Evolutionary conservation across 2,888 invertebrate genomes (phyloP).

Genomic region (Ashinkailepas kermadecensis): DNA sequence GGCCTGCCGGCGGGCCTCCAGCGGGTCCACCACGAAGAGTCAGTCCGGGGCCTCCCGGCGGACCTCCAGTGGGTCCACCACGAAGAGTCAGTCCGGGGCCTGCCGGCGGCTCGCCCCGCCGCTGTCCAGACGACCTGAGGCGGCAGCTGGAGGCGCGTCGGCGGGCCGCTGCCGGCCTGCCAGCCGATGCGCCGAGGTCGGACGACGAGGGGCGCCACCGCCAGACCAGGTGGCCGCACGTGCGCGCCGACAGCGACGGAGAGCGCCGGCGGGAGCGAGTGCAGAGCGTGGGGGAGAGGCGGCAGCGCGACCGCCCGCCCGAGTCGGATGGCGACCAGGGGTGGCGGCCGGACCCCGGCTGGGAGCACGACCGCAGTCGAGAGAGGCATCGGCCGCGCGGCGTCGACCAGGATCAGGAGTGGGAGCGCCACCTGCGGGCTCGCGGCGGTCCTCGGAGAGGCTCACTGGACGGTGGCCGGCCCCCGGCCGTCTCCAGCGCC

Average conservation of each 20-base stretch:
- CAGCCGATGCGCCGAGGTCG: neutral
- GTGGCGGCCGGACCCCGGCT: neutral
- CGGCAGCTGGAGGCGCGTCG: neutral
- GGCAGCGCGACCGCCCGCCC: neutral
- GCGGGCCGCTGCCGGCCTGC: neutral
- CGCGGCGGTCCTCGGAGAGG: neutral
- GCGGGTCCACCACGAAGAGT: neutral
- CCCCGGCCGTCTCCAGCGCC: neutral
- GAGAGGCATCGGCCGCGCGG: neutral
- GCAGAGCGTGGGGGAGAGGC: neutral
- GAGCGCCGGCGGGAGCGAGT: neutral
- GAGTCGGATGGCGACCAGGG: neutral
- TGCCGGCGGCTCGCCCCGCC: neutral
- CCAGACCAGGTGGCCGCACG: neutral
- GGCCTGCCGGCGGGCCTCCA: neutral
- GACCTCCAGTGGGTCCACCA: neutral
- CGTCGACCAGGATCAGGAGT: neutral
- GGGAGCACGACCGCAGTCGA: neutral
- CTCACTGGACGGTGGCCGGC: neutral
- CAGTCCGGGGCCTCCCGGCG: neutral
- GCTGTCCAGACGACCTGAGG: neutral
- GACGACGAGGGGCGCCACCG: neutral
- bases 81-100: neutral
- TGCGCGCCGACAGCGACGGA: neutral
- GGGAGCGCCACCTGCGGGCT: neutral